phyloP scores from a whole-genome alignment of 2,113 vertebrate genomes.

The Polypterus senegalus region DNA sequence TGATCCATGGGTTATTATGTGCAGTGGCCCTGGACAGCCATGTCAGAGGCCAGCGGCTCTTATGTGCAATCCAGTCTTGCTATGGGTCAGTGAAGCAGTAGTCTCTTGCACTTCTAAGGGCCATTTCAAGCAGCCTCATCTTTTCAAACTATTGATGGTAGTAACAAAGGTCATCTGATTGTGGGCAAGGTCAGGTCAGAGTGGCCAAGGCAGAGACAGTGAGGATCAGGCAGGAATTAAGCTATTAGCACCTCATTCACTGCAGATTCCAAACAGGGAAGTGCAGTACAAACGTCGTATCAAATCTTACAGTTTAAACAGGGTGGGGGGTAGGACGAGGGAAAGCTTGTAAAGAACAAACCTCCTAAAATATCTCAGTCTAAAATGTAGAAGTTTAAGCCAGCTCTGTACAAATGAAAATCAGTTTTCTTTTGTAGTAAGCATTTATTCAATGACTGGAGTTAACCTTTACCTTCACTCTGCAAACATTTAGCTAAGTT shows the following conservation, averaged over 20 bases:
- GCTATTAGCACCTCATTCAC: constrained; percentile 72
- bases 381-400: too few species aligned
- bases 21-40: constrained; percentile 40
- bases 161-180: constrained; percentile 72
- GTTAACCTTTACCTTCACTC: too few species aligned
- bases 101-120: constrained; percentile 60
- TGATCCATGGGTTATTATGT: constrained; percentile 40
- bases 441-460: too few species aligned
- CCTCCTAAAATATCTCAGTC: too few species aligned
- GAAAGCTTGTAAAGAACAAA: too few species aligned
- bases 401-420: too few species aligned
- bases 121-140: constrained; percentile 40
- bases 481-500: too few species aligned
- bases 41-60: constrained; percentile 62
- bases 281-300: too few species aligned
- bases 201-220: constrained; percentile 66
- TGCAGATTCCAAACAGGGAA: constrained; percentile 7
- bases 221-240: constrained; percentile 73
- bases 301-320: too few species aligned
- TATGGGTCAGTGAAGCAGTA: constrained; percentile 78
- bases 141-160: constrained; percentile 54
- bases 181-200: constrained; percentile 65
- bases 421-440: too few species aligned
- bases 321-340: too few species aligned
- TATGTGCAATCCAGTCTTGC: constrained; percentile 68